These are phyloP conservation scores for Schizaphis graminum DNA, from an alignment of 2,888 invertebrate genomes.

Conservation along the genomic window DNA sequence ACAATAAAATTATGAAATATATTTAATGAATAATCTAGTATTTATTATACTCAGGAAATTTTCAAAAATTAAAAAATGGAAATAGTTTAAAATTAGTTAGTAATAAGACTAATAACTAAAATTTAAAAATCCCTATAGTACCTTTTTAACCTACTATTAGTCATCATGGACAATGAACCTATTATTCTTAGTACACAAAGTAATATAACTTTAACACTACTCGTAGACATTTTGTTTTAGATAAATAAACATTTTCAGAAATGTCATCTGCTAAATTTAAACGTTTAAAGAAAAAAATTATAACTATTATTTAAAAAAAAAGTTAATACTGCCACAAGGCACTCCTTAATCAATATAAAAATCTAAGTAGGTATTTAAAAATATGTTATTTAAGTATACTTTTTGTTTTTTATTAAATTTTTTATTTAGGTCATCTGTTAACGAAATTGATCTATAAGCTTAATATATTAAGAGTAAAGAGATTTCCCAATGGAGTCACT, in stretches of 20 bases:
- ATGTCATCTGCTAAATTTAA: not conserved
- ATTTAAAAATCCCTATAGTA: not conserved
- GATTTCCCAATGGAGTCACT: not conserved
- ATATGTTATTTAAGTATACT: not conserved
- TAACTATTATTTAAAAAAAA: not conserved
- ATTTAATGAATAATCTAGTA: not conserved
- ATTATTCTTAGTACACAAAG: not conserved
- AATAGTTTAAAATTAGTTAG: not conserved
- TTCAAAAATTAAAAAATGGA: not conserved
- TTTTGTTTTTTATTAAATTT: not conserved
- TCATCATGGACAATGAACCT: not conserved
- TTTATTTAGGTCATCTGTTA: not conserved
- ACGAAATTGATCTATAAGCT: not conserved
- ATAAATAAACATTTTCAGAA: not conserved
- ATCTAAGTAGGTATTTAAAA: not conserved
- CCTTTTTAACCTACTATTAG: not conserved
- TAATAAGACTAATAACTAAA: not conserved
- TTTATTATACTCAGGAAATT: not conserved
- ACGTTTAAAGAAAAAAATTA: not conserved
- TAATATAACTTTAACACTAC: not conserved
- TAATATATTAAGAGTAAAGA: not conserved
- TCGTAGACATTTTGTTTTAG: too few relatives aligned
- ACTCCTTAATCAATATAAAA: not conserved
- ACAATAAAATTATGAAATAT: too few relatives aligned
- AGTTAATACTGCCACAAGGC: not conserved